Percentiles rank a stretch among this genome's conserved stretches.
These are phyloP conservation scores for Poliocrania exsul DNA, from an alignment of 2,797 vertebrate genomes.

Conservation along the genomic window DNA sequence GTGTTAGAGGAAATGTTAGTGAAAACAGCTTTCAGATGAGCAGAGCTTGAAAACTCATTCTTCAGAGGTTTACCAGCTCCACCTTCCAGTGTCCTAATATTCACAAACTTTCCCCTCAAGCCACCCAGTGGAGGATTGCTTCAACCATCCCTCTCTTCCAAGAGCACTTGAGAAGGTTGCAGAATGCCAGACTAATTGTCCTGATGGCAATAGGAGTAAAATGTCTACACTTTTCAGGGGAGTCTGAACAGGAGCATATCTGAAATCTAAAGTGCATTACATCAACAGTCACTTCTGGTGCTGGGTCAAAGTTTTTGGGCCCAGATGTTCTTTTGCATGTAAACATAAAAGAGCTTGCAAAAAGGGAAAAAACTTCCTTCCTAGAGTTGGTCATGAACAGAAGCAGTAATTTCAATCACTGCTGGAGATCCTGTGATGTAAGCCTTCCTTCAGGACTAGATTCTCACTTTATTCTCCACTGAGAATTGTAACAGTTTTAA, in stretches of 20 bases:
- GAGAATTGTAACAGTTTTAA: neutral
- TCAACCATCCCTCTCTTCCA: neutral
- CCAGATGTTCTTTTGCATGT: neutral
- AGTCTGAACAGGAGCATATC: neutral
- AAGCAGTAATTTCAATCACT: neutral
- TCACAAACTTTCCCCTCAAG: neutral
- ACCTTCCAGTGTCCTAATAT: neutral
- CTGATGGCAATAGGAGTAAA: neutral
- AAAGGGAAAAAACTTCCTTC: neutral
- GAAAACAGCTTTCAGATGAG: neutral
- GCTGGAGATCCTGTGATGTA: neutral
- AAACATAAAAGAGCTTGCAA: neutral
- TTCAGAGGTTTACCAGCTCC: neutral
- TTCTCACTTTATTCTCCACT: neutral
- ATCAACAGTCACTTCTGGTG: neutral
- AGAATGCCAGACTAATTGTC: neutral
- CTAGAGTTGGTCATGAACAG: fast-evolving
- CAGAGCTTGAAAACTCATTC: neutral
- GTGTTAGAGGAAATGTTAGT: neutral
- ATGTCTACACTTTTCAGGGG: neutral
- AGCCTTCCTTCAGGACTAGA: neutral
- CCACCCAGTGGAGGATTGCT: neutral
- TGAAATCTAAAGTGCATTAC: neutral
- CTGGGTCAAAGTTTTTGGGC: neutral
- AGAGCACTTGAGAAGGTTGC: neutral